Percentiles rank a stretch among this genome's conserved stretches.
Evolutionary conservation across 64 coral and sea anemone genomes (phyloP).

Genomic region (Montipora cactus): DNA sequence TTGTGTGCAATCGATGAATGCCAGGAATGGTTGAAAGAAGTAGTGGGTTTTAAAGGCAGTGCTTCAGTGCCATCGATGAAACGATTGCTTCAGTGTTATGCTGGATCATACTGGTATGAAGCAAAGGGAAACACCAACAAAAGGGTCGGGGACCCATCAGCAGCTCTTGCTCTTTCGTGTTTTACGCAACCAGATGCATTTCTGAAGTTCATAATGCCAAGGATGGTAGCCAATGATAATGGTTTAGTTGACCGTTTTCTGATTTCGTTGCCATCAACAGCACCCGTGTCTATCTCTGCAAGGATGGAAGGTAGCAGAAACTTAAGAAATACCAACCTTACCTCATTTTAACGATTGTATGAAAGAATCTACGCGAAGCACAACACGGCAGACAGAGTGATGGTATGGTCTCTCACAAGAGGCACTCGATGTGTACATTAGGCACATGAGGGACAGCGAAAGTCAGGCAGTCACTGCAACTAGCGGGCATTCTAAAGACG

Average conservation of each 20-base stretch:
- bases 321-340: background rate
- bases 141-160: background rate
- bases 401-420: constrained; percentile 12
- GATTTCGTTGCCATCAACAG: background rate
- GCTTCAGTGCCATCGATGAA: too few species aligned
- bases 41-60: too few species aligned
- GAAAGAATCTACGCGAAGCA: background rate
- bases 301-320: too few species aligned
- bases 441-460: background rate
- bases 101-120: too few species aligned
- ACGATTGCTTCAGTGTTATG: too few species aligned
- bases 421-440: background rate
- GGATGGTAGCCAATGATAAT: background rate
- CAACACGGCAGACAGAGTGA: background rate
- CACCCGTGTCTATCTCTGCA: too few species aligned
- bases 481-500: background rate
- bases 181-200: background rate
- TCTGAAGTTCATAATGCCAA: background rate
- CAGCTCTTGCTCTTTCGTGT: constrained; percentile 1
- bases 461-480: background rate
- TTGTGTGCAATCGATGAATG: constrained; percentile 32
- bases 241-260: background rate
- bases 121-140: too few species aligned
- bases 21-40: too few species aligned
- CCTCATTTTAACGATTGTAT: constrained; percentile 19